Base-by-base conservation (phyloP, 2,113 vertebrate species). In the Phaethornis superciliosus region DNA sequence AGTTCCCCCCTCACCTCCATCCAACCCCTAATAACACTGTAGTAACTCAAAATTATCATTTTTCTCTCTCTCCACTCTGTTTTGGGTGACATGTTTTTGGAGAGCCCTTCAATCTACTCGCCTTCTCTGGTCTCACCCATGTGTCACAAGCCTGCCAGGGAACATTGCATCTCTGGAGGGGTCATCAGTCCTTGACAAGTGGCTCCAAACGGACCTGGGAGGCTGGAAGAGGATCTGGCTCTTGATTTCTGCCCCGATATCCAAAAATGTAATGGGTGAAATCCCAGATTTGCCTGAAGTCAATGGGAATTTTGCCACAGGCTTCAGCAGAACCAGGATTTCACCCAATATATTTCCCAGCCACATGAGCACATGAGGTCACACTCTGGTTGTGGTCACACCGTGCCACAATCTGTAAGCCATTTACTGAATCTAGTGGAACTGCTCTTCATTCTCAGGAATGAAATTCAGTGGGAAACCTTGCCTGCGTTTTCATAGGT, bases 121-220 rank as follows among this genome's bases (percentile, higher is more conserved):
- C 19, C 49, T 78, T 8, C 7, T 37, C 32, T 2, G 0, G 27
- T 49, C 60, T 81, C 2, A 0, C 15, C 20, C 5, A 13, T 0
- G 1, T 37, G 22, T 84, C 37, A 22, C 0, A 6, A 81, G 65
- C 23, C 26, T 68, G 23, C 37, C 7, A 28, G 47, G 40, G 23
- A 69, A 3, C 3, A 4, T 30, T 1, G 1, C 24, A 3, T 6
- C 55, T 59, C 51, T 28, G 15, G 33, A 77, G 47, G 10, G 56
- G 12, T 63, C 47, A 22, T 33, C 28, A 64, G 67, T 55, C 71
- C 87, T 40, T 88, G 59, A 63, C 24, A 74, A 68, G 84, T 52
- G 75, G 42, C 63, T 94, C 60, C 64, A 70, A 26, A 10, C 51
- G 55, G 78, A 58, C 16, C 68, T 67, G 63, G 47, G 60, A 85